A percentile compares a stretch with the other conserved stretches of the same genome.
Evolutionary conservation across 2,113 vertebrate species (phyloP).

Genomic region (cat (Felis catus)): F.catus_Fca126_mat1.0 CM031418.1:138266001-138266500

Average conservation of each 20-base stretch:
- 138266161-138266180: accelerated
- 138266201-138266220: accelerated
- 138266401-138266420: background rate
- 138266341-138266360: background rate
- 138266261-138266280: accelerated
- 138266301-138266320: background rate
- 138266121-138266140: background rate
- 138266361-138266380: background rate
- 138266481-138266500: no score
- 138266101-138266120: accelerated
- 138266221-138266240: background rate
- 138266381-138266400: background rate
- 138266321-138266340: no score
- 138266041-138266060: accelerated
- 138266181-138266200: background rate
- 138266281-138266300: background rate
- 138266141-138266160: background rate
- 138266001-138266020: background rate
- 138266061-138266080: background rate
- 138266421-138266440: accelerated
- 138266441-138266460: background rate
- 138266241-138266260: background rate
- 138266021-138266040: background rate
- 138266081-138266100: accelerated
- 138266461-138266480: background rate